phyloP scores from a whole-genome alignment of 1,140 invertebrate genomes.

The Ips typographus region DNA sequence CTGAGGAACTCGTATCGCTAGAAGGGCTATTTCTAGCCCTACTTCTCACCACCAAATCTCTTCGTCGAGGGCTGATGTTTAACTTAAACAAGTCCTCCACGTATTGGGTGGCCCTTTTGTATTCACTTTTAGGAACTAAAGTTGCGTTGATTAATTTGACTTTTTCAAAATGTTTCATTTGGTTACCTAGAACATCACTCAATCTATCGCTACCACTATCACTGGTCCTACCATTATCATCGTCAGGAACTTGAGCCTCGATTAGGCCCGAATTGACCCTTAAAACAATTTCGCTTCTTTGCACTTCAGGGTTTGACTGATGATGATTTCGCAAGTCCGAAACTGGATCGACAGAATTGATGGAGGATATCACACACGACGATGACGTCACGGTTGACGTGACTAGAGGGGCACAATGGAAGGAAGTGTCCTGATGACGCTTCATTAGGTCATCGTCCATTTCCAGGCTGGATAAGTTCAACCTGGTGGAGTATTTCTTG shows the following conservation, averaged over 20 bases:
- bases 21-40: slow-evolving; percentile 10
- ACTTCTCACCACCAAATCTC: slow-evolving; percentile 49
- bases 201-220: no score
- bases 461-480: slow-evolving; percentile 36
- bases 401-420: slow-evolving; percentile 10
- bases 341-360: slow-evolving; percentile 53
- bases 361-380: slow-evolving; percentile 13
- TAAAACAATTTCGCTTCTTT: slow-evolving; percentile 63
- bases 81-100: slow-evolving; percentile 77
- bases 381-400: slow-evolving; percentile 25
- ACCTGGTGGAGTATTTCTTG: slow-evolving; percentile 43
- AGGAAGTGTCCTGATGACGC: slow-evolving; percentile 16
- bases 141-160: slow-evolving; percentile 50
- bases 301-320: slow-evolving; percentile 46
- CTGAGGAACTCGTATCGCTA: no score
- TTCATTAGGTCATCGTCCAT: slow-evolving; percentile 42
- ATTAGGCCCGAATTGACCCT: slow-evolving; percentile 57
- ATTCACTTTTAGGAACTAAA: slow-evolving; percentile 68
- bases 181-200: no score
- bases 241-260: no score
- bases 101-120: slow-evolving; percentile 77
- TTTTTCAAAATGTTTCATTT: no score
- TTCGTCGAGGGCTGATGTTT: slow-evolving; percentile 59
- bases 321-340: slow-evolving; percentile 53
- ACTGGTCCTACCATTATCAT: no score